Evolutionary conservation across 2,888 invertebrate genomes (phyloP).

Genomic region (Trisateles emortualis): DNA sequence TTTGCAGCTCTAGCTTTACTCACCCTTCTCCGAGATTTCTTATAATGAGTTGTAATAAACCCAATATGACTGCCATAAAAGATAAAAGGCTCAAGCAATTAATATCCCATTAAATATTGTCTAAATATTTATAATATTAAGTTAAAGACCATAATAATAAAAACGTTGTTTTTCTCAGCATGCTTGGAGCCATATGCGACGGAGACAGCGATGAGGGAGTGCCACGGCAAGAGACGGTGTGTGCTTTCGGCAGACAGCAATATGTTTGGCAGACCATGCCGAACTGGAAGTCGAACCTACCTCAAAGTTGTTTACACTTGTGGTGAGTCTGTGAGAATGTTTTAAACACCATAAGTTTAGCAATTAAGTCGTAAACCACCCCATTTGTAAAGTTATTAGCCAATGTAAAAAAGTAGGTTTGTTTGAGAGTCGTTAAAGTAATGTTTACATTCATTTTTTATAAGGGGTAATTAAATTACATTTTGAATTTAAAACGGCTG

Average conservation of each 20-base stretch:
- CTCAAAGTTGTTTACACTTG: constrained; percentile 95
- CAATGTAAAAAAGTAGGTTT: constrained; percentile 18
- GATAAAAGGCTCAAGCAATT: constrained; percentile 3
- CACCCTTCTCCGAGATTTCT: not conserved
- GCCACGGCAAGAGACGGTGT: constrained; percentile 94
- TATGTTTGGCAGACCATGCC: constrained; percentile 94
- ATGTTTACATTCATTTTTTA: constrained; percentile 9
- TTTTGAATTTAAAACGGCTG: not conserved
- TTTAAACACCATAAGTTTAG: constrained; percentile 25
- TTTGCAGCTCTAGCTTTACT: too few relatives aligned
- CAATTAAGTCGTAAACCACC: constrained; percentile 39
- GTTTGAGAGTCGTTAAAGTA: constrained; percentile 22
- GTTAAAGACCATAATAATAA: constrained; percentile 30
- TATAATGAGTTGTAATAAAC: constrained; percentile 1
- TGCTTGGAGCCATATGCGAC: constrained; percentile 96
- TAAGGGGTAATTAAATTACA: constrained; percentile 2
- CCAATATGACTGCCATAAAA: constrained; percentile 1
- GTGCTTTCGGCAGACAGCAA: constrained; percentile 92
- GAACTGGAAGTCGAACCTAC: constrained; percentile 92
- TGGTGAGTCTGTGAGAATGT: constrained; percentile 87
- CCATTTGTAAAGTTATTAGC: constrained; percentile 25
- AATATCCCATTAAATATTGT: not conserved
- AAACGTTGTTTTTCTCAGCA: constrained; percentile 81
- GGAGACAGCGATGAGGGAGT: constrained; percentile 95
- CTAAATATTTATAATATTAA: constrained; percentile 33